phyloP scores from a whole-genome alignment of 2,113 vertebrate genomes.

The Onychostruthus taczanowskii region DNA sequence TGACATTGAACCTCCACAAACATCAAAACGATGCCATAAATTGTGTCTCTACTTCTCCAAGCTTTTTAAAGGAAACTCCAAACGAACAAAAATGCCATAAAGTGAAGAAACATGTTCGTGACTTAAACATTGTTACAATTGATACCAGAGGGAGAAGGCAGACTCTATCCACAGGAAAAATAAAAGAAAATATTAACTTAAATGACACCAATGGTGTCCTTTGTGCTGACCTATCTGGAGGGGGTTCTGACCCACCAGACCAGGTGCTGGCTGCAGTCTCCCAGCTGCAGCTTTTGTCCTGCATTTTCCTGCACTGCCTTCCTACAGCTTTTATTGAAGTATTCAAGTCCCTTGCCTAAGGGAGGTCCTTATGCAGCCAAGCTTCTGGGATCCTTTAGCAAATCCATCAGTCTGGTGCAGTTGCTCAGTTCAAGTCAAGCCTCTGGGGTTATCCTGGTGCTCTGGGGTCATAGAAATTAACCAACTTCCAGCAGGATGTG shows the following conservation, averaged over 20 bases:
- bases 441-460: neutral
- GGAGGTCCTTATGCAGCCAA: neutral
- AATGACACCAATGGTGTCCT: neutral
- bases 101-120: neutral
- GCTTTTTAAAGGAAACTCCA: neutral
- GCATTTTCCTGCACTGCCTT: rapidly evolving
- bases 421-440: neutral
- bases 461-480: neutral
- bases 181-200: neutral
- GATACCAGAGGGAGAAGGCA: neutral
- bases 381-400: neutral
- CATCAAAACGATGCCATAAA: neutral
- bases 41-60: neutral
- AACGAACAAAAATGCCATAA: neutral
- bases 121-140: neutral
- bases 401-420: neutral
- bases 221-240: neutral
- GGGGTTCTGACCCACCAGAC: neutral
- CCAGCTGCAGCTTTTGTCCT: neutral
- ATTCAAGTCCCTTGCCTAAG: neutral
- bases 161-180: neutral
- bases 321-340: neutral
- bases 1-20: neutral
- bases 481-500: rapidly evolving
- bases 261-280: neutral